These are phyloP conservation scores for Anhinga anhinga DNA, from an alignment of 2,113 vertebrate genomes.

Conservation along the genomic window DNA sequence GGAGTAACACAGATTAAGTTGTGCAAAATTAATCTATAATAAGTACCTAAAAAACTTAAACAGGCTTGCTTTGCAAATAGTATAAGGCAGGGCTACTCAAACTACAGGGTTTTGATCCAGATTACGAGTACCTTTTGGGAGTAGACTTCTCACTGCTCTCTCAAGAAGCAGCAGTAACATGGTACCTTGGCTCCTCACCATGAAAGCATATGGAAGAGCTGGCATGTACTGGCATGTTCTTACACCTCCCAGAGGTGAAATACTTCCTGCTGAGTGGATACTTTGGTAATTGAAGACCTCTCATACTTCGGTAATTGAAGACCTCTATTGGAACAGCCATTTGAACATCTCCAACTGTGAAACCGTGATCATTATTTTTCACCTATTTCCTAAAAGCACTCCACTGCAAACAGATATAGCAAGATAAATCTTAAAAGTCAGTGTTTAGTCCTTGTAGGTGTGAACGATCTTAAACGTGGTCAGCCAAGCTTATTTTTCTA, in stretches of 20 bases:
- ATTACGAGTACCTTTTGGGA: accelerated
- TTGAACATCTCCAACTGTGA: not conserved
- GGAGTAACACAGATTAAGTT: not conserved
- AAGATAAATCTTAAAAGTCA: not conserved
- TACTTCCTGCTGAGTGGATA: not conserved
- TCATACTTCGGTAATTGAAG: not conserved
- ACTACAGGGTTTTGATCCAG: not conserved
- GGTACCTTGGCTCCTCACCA: not conserved
- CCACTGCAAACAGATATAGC: not conserved
- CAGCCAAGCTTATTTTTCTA: not conserved
- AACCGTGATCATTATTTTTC: not conserved
- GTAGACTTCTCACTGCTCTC: not conserved
- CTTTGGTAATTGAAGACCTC: not conserved
- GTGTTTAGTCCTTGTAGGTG: not conserved
- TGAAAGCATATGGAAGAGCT: accelerated
- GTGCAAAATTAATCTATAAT: not conserved
- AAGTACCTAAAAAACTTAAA: not conserved
- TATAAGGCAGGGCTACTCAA: not conserved
- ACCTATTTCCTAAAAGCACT: not conserved
- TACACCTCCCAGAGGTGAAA: not conserved
- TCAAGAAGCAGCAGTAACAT: not conserved
- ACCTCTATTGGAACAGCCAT: not conserved
- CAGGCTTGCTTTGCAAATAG: not conserved
- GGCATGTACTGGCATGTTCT: not conserved
- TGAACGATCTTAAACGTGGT: not conserved